Percentiles rank a stretch among this genome's conserved stretches.
phyloP scores from a whole-genome alignment of 2,797 vertebrate genomes.

The Siniperca obscura region DNA sequence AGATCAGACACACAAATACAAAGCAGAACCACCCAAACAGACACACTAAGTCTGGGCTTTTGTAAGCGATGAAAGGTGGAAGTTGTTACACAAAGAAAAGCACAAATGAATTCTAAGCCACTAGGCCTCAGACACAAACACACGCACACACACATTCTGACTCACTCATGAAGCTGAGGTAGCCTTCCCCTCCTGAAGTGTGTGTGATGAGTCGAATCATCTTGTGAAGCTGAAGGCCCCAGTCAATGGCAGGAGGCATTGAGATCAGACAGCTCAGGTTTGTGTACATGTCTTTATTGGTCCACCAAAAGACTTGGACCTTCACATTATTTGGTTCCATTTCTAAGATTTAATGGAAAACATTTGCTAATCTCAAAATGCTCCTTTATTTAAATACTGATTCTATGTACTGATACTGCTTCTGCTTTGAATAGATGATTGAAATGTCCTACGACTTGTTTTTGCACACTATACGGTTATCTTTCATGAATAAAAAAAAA shows the following conservation, averaged over 20 bases:
- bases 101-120: slow-evolving; percentile 59
- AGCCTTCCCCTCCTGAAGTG: slow-evolving; percentile 86
- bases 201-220: slow-evolving; percentile 92
- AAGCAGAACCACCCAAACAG: slow-evolving; percentile 52
- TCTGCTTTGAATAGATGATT: slow-evolving; percentile 1
- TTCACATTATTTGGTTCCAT: slow-evolving; percentile 14
- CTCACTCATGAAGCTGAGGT: slow-evolving; percentile 91
- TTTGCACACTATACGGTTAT: background rate
- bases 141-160: slow-evolving; percentile 33
- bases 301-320: slow-evolving; percentile 75
- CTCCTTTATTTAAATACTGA: background rate
- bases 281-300: slow-evolving; percentile 91
- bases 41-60: slow-evolving; percentile 57
- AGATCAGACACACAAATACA: slow-evolving; percentile 66
- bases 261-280: slow-evolving; percentile 88
- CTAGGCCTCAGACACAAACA: slow-evolving; percentile 18
- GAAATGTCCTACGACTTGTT: background rate
- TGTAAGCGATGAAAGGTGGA: slow-evolving; percentile 61
- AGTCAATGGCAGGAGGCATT: slow-evolving; percentile 87
- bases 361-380: slow-evolving; percentile 6
- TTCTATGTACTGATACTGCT: background rate
- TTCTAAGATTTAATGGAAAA: slow-evolving; percentile 20
- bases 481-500: background rate
- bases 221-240: slow-evolving; percentile 91
- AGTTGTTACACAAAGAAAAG: slow-evolving; percentile 49